These are phyloP conservation scores for Callosobruchus maculatus DNA, from an alignment of 2,888 invertebrate genomes.

Conservation along the genomic window DNA sequence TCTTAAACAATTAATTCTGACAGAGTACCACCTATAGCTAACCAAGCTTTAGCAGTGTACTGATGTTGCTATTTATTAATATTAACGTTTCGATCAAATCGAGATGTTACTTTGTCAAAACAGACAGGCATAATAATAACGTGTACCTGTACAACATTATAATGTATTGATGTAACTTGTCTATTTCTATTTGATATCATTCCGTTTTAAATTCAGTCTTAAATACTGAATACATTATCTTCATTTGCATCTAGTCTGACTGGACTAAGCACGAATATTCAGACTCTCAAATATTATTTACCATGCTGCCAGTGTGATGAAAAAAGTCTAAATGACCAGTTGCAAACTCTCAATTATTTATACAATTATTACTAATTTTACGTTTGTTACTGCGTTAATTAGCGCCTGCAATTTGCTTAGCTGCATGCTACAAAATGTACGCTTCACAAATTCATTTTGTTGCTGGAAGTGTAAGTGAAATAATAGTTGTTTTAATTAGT, in stretches of 20 bases:
- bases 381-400: background rate
- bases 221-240: no score
- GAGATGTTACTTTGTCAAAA: no score
- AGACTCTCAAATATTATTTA: background rate
- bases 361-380: background rate
- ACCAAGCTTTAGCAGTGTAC: no score
- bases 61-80: no score
- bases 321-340: background rate
- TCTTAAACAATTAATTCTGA: no score
- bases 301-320: background rate
- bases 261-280: background rate
- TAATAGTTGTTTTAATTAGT: background rate
- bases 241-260: background rate
- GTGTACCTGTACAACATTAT: no score
- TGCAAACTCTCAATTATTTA: background rate
- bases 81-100: no score
- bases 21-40: no score
- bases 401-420: background rate
- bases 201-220: no score
- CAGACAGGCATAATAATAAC: no score
- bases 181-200: no score
- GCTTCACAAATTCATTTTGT: background rate
- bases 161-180: no score
- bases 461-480: background rate
- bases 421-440: background rate